phyloP scores from a whole-genome alignment of 2,888 invertebrate genomes.

The Epicampocera succincta region DNA sequence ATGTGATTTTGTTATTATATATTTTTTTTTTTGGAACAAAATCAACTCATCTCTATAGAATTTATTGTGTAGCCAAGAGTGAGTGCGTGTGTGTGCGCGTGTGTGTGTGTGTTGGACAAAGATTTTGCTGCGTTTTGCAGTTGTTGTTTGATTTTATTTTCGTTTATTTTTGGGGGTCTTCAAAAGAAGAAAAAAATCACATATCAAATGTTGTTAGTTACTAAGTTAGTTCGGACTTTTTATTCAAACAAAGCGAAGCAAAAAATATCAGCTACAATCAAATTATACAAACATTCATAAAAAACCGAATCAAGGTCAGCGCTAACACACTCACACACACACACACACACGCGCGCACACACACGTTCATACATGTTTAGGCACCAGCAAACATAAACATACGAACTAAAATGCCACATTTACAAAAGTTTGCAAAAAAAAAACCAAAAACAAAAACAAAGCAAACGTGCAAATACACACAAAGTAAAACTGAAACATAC shows the following conservation, averaged over 20 bases:
- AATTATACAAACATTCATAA: constrained; percentile 48
- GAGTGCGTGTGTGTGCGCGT: not conserved
- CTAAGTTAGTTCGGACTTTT: constrained; percentile 61
- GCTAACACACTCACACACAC: constrained; percentile 1
- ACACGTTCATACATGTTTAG: not conserved
- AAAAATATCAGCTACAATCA: constrained; percentile 28
- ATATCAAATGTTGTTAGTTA: constrained; percentile 60
- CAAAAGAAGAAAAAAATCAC: constrained; percentile 7
- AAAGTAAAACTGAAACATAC: constrained; percentile 57
- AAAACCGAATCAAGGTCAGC: constrained; percentile 66
- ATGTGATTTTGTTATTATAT: constrained; percentile 11
- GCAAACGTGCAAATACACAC: constrained; percentile 30
- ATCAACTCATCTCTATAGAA: constrained; percentile 19
- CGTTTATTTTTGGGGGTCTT: constrained; percentile 27
- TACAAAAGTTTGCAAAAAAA: constrained; percentile 54
- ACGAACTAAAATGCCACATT: constrained; percentile 5
- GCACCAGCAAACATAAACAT: not conserved
- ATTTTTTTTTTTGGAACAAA: constrained; percentile 1
- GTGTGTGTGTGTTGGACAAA: not conserved
- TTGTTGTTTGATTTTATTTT: not conserved
- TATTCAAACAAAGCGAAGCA: constrained; percentile 4
- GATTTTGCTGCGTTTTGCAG: constrained; percentile 36
- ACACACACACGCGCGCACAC: constrained; percentile 15
- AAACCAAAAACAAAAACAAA: not conserved
- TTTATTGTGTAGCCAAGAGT: constrained; percentile 1